Evolutionary conservation across 2,888 invertebrate species (phyloP).

Genomic region (Pristionchus arcanus): DNA sequence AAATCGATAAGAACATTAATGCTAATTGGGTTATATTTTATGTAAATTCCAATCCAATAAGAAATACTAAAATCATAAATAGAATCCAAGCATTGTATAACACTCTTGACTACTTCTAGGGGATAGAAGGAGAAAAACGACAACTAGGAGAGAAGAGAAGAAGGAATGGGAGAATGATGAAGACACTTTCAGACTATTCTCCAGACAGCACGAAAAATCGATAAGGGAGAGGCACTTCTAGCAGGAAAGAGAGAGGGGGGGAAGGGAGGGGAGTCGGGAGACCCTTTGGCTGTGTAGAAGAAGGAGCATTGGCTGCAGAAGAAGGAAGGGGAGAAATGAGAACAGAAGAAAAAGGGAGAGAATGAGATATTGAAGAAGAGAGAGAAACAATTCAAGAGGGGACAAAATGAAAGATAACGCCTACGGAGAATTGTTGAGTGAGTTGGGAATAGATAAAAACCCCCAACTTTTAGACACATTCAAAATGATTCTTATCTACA

Average conservation of each 20-base stretch:
- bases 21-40: background rate
- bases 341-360: background rate
- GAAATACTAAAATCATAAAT: background rate
- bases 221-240: conserved; percentile 56
- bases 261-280: background rate
- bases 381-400: conserved; percentile 33
- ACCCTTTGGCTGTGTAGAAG: conserved; percentile 12
- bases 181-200: conserved; percentile 67
- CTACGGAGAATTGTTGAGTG: background rate
- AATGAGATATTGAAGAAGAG: conserved; percentile 18
- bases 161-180: background rate
- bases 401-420: background rate
- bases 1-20: too few species aligned
- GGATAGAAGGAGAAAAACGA: conserved; percentile 26
- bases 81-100: background rate
- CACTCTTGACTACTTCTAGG: background rate
- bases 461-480: background rate
- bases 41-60: background rate
- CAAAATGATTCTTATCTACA: background rate
- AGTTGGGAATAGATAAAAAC: background rate
- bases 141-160: background rate
- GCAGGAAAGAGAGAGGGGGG: conserved; percentile 54
- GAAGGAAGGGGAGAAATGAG: background rate
- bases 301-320: background rate
- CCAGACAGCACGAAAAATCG: conserved; percentile 69